These are phyloP conservation scores for Caradrina kadenii DNA, from an alignment of 2,888 invertebrate species.

Conservation along the genomic window DNA sequence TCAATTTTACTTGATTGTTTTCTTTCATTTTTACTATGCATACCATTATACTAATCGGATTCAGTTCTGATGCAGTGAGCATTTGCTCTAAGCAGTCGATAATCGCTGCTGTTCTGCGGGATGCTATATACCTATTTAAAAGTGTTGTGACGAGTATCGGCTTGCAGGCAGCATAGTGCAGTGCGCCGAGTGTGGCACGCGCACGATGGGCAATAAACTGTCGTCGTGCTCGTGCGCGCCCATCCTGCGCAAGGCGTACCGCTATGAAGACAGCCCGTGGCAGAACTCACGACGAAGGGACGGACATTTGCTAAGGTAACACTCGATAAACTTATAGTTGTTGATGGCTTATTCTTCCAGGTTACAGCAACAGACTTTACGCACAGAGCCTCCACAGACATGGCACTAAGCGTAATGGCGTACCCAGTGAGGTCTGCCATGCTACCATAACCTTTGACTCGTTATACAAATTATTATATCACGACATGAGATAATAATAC, in stretches of 20 bases:
- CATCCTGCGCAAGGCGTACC: conserved; percentile 98
- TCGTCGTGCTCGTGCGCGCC: conserved; percentile 99
- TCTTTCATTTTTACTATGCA: too few relatives aligned
- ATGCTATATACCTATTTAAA: too few relatives aligned
- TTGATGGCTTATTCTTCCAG: neutral
- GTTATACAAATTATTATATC: too few relatives aligned
- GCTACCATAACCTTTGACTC: too few relatives aligned
- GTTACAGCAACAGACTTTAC: neutral
- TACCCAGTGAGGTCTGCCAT: too few relatives aligned
- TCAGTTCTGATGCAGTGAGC: too few relatives aligned
- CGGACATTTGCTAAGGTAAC: conserved; percentile 96
- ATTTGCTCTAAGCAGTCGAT: too few relatives aligned
- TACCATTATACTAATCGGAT: too few relatives aligned
- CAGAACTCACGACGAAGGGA: conserved; percentile 96
- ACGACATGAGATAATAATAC: too few relatives aligned
- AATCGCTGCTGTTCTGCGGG: too few relatives aligned
- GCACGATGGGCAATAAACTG: conserved; percentile 99
- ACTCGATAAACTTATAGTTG: neutral
- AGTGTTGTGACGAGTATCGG: conserved; percentile 23
- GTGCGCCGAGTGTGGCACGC: conserved; percentile 90
- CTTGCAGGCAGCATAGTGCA: conserved; percentile 90
- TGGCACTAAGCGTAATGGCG: too few relatives aligned
- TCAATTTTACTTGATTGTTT: too few relatives aligned
- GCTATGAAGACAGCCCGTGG: conserved; percentile 99
- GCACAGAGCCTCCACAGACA: neutral